Percentiles rank a stretch among this genome's conserved stretches.
Evolutionary conservation across 2,113 vertebrate species (phyloP).

Genomic region (Macquaria ambigua): DNA sequence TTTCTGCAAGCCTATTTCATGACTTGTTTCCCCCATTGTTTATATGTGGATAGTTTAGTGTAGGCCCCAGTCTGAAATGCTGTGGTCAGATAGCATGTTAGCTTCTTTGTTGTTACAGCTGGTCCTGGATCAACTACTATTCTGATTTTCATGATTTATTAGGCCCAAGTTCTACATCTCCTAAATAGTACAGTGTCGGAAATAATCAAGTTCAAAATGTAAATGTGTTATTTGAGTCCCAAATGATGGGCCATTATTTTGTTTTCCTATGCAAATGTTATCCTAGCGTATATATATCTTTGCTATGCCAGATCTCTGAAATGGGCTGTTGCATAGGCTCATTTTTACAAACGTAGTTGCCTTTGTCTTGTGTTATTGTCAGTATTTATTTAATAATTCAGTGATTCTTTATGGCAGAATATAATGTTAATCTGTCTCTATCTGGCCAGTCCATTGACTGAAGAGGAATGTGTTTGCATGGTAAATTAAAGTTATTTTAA

Average conservation of each 20-base stretch:
- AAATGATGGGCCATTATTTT: conserved; percentile 30
- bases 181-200: not conserved
- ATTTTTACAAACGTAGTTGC: not conserved
- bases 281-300: not conserved
- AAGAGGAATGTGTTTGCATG: not conserved
- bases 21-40: conserved; percentile 3
- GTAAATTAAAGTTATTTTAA: conserved; percentile 1
- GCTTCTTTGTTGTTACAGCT: not conserved
- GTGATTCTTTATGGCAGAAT: not conserved
- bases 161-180: not conserved
- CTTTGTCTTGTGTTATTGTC: not conserved
- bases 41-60: not conserved
- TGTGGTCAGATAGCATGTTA: not conserved
- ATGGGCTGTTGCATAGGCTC: not conserved
- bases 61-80: not conserved
- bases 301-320: not conserved
- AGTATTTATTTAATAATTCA: not conserved
- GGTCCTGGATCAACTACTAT: not conserved
- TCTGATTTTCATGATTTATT: not conserved
- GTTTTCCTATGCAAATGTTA: conserved; percentile 50
- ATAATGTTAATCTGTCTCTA: not conserved
- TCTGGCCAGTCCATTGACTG: not conserved
- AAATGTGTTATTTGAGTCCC: conserved; percentile 49
- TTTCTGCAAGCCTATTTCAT: conserved; percentile 26
- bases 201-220: conserved; percentile 18